A percentile compares a stretch with the other conserved stretches of the same genome.
phyloP scores from a whole-genome alignment of 2,113 vertebrate genomes.

The Lagopus leucura region DNA sequence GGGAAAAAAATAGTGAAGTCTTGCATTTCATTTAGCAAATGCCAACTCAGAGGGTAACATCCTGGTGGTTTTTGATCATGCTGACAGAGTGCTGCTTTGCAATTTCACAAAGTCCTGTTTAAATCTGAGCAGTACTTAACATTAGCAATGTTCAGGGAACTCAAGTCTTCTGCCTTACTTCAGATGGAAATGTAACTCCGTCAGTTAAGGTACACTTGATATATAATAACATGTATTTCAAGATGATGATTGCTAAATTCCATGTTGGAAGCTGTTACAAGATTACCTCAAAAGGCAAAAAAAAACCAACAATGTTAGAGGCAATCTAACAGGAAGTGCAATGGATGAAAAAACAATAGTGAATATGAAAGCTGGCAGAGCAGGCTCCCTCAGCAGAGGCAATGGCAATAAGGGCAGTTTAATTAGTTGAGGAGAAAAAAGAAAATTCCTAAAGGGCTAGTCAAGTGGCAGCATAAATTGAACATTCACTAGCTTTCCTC shows the following conservation, averaged over 20 bases:
- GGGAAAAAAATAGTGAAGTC: not conserved
- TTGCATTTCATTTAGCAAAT: not conserved
- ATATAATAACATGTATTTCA: conserved; percentile 12
- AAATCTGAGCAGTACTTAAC: not conserved
- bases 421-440: conserved; percentile 38
- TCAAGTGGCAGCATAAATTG: conserved; percentile 25
- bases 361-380: conserved; percentile 43
- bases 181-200: not conserved
- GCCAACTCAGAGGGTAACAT: not conserved
- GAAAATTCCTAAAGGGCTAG: conserved; percentile 48
- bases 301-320: not conserved
- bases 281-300: conserved; percentile 6
- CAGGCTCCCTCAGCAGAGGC: not conserved
- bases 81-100: conserved; percentile 6
- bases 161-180: not conserved
- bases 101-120: conserved; percentile 3
- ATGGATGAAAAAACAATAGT: conserved; percentile 24
- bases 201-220: not conserved
- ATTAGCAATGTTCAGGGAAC: not conserved
- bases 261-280: not conserved
- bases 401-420: conserved; percentile 12
- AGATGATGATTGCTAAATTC: not conserved
- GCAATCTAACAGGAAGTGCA: conserved; percentile 31
- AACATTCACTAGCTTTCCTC: conserved; percentile 22
- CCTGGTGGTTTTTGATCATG: not conserved